Evolutionary conservation across 92 coral and sea anemone genomes (phyloP).

Genomic region (Palythoa caribaeorum): DNA sequence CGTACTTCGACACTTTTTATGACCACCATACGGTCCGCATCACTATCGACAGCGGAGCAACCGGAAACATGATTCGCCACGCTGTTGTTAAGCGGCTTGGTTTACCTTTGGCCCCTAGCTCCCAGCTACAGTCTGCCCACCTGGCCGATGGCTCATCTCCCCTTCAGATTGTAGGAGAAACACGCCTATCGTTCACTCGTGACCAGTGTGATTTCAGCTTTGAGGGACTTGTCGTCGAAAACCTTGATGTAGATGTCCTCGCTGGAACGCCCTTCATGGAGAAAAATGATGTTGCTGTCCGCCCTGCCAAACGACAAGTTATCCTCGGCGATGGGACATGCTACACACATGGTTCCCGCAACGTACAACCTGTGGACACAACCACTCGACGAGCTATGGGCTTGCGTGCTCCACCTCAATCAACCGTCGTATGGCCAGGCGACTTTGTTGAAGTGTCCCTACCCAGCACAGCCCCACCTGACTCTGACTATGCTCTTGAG

Average conservation of each 20-base stretch:
- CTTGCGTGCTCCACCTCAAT: constrained; percentile 6
- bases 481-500: no score
- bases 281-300: constrained; percentile 59
- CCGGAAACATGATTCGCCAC: constrained; percentile 67
- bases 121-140: constrained; percentile 49
- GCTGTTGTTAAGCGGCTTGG: constrained; percentile 44
- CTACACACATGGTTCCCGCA: background rate
- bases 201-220: constrained; percentile 40
- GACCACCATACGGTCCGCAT: constrained; percentile 53
- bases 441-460: background rate
- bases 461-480: constrained; percentile 3
- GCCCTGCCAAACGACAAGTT: constrained; percentile 52
- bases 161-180: constrained; percentile 65
- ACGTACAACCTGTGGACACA: background rate
- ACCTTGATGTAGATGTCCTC: constrained; percentile 60
- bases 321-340: background rate
- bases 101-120: background rate
- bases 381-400: background rate
- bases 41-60: constrained; percentile 68
- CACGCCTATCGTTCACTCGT: constrained; percentile 42
- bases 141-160: constrained; percentile 62
- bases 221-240: constrained; percentile 71
- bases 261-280: constrained; percentile 71
- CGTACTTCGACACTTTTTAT: background rate
- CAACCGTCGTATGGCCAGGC: background rate